Conservation (phyloP, 2,113 vertebrate species). For the Elanoides forficatus region DNA sequence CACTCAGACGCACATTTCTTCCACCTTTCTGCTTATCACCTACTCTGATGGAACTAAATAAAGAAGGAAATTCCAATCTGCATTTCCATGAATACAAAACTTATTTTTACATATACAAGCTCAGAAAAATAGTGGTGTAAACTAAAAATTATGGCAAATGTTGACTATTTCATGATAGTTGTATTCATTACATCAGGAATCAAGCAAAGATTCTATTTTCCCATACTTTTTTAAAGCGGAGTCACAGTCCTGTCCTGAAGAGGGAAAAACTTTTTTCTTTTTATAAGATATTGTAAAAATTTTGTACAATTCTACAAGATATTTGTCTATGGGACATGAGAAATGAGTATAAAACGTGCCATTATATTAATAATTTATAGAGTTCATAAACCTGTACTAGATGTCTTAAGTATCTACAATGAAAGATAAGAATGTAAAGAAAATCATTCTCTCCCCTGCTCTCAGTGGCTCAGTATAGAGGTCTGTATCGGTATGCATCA, state of each 20-base stretch:
- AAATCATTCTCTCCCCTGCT: neutral
- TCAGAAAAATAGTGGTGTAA: neutral
- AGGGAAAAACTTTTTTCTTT: neutral
- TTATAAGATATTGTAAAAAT: too few species aligned
- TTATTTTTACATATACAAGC: neutral
- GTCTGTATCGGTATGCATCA: neutral
- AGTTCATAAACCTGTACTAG: neutral
- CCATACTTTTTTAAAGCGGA: neutral
- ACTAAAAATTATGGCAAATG: neutral
- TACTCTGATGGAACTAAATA: neutral
- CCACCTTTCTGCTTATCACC: neutral
- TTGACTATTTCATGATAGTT: neutral
- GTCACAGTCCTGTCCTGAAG: neutral
- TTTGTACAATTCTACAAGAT: neutral
- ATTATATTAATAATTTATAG: neutral
- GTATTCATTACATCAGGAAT: neutral
- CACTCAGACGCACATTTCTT: neutral
- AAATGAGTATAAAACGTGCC: neutral
- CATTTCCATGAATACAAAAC: neutral
- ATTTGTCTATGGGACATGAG: neutral
- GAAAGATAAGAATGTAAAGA: neutral
- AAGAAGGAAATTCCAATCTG: neutral
- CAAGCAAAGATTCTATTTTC: neutral
- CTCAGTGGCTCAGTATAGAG: neutral
- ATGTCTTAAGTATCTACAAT: neutral